Percentiles rank a stretch among this genome's conserved stretches.
Evolutionary conservation across 1,140 invertebrate species (phyloP).

Genomic region (Philaenus spumarius): DNA sequence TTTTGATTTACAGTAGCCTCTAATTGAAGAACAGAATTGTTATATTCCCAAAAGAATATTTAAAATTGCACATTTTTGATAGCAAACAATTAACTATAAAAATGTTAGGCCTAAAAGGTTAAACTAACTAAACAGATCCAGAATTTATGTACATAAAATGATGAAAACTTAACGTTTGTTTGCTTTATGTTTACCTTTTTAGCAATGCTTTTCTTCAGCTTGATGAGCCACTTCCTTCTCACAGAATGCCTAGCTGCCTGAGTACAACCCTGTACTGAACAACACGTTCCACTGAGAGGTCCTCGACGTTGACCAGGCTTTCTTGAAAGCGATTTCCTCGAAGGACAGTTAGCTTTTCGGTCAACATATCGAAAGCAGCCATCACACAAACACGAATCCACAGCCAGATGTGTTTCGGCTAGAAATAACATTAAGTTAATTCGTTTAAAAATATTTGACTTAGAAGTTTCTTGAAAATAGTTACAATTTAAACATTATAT

Average conservation of each 20-base stretch:
- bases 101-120: no score
- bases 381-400: conserved; percentile 76
- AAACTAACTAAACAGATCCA: no score
- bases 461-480: conserved; percentile 2
- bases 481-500: not conserved
- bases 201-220: conserved; percentile 60
- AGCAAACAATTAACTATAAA: no score
- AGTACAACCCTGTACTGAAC: conserved; percentile 54
- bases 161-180: no score
- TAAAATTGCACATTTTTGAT: no score
- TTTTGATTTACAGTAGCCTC: no score
- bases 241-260: conserved; percentile 58
- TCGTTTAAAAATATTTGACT: no score
- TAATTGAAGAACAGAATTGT: no score
- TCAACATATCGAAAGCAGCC: conserved; percentile 78
- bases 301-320: conserved; percentile 32
- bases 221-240: conserved; percentile 68
- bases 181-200: conserved; percentile 49
- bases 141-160: no score
- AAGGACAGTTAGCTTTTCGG: conserved; percentile 60
- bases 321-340: conserved; percentile 35
- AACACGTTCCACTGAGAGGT: conserved; percentile 37
- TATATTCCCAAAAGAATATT: no score
- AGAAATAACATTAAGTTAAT: no score
- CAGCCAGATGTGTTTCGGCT: conserved; percentile 68